These are phyloP conservation scores for Stegophylla sp. DNA, from an alignment of 2,888 invertebrate genomes.

Conservation along the genomic window DNA sequence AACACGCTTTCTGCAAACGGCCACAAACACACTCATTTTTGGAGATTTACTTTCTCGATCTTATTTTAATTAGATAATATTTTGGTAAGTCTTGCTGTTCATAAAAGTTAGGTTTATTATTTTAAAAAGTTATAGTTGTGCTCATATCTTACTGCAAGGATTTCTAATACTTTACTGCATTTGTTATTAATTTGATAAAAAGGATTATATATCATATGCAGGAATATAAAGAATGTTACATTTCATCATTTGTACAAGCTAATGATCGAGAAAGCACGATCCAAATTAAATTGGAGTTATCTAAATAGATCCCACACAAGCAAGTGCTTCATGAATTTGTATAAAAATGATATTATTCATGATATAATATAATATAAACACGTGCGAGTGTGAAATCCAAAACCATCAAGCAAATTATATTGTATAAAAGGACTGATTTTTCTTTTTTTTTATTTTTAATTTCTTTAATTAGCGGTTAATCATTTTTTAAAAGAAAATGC, in stretches of 20 bases:
- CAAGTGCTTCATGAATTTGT: constrained; percentile 44
- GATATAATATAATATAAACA: constrained; percentile 42
- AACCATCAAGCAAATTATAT: constrained; percentile 56
- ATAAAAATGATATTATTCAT: constrained; percentile 43
- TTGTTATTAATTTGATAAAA: constrained; percentile 11
- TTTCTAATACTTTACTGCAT: background rate
- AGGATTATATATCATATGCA: background rate
- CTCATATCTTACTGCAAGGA: background rate
- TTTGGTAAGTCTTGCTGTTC: constrained; percentile 20
- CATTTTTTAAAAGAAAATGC: background rate
- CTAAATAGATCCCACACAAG: constrained; percentile 52
- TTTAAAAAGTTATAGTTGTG: background rate
- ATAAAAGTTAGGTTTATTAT: constrained; percentile 2
- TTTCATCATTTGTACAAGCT: constrained; percentile 30
- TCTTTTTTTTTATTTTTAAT: background rate
- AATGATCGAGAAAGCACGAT: constrained; percentile 54
- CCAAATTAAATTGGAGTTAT: constrained; percentile 42
- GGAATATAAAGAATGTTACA: constrained; percentile 9
- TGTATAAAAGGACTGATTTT: constrained; percentile 36
- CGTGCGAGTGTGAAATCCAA: constrained; percentile 56
- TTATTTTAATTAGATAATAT: constrained; percentile 27
- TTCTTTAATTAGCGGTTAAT: background rate
- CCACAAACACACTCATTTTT: constrained; percentile 58
- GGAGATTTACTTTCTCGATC: constrained; percentile 56
- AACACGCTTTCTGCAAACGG: constrained; percentile 59